phyloP scores from a whole-genome alignment of 2,888 invertebrate species.

The Lottia gigantea region DNA sequence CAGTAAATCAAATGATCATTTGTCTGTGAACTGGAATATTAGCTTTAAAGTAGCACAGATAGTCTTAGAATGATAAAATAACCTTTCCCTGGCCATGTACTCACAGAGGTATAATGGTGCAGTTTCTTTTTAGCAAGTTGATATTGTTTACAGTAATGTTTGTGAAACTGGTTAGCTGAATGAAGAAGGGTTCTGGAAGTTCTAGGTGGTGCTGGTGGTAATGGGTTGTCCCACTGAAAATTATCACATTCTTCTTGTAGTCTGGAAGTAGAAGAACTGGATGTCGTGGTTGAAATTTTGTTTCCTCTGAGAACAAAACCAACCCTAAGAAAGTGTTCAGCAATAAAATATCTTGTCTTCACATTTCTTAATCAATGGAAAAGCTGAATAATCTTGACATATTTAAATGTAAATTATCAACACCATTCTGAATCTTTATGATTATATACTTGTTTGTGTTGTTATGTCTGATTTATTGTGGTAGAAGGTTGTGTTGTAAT shows the following conservation, averaged over 20 bases:
- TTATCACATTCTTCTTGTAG: background rate
- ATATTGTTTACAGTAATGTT: constrained; percentile 1
- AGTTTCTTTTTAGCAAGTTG: background rate
- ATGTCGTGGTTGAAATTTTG: too few species aligned
- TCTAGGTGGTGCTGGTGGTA: constrained; percentile 1
- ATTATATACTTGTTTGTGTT: too few species aligned
- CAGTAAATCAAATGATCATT: background rate
- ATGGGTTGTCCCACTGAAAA: background rate
- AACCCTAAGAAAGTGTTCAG: too few species aligned
- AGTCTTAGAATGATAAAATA: background rate
- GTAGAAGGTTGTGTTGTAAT: too few species aligned
- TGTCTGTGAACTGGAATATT: background rate
- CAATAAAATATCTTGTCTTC: too few species aligned
- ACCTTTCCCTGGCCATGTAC: background rate
- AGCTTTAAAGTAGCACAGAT: background rate
- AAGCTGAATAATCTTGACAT: too few species aligned
- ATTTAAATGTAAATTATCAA: too few species aligned
- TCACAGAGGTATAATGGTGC: constrained; percentile 4
- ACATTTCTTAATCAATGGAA: too few species aligned
- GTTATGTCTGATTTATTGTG: too few species aligned
- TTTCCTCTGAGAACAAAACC: too few species aligned
- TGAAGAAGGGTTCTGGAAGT: background rate
- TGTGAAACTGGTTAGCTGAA: background rate
- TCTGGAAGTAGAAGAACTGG: too few species aligned
- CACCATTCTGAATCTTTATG: too few species aligned